Evolutionary conservation across 2,797 vertebrate genomes (phyloP).

Genomic region (Columba guinea): DNA sequence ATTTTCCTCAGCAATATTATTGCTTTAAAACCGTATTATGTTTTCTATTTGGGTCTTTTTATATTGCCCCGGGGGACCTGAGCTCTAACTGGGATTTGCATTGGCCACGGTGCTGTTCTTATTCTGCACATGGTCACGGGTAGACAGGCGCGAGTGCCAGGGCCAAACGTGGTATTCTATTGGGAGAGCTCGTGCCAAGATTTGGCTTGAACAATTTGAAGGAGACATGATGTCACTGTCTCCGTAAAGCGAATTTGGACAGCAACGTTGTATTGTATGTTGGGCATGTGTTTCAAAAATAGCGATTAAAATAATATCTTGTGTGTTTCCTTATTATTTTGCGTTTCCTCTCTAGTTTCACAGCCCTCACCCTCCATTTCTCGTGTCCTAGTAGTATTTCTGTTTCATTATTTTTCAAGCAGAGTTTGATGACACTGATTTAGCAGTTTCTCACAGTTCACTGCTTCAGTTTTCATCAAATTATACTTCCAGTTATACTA

Average conservation of each 20-base stretch:
- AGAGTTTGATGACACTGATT: slow-evolving; percentile 75
- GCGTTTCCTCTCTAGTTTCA: slow-evolving; percentile 45
- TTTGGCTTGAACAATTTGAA: slow-evolving; percentile 72
- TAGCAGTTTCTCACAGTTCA: slow-evolving; percentile 79
- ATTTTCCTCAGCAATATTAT: slow-evolving; percentile 58
- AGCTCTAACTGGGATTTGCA: slow-evolving; percentile 56
- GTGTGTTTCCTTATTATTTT: slow-evolving; percentile 40
- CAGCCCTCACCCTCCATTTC: slow-evolving; percentile 32
- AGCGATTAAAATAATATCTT: slow-evolving; percentile 57
- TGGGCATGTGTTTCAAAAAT: slow-evolving; percentile 59
- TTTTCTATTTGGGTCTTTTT: slow-evolving; percentile 67
- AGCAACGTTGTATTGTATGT: slow-evolving; percentile 46
- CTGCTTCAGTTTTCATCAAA: slow-evolving; percentile 78
- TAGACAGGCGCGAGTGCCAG: slow-evolving; percentile 62
- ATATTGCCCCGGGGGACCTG: slow-evolving; percentile 48
- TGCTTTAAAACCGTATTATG: slow-evolving; percentile 57
- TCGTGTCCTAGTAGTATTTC: slow-evolving; percentile 54
- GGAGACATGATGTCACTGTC: slow-evolving; percentile 80
- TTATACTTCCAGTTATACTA: slow-evolving; percentile 74
- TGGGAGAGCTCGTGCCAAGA: slow-evolving; percentile 65
- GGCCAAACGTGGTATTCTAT: slow-evolving; percentile 70
- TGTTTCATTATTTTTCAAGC: slow-evolving; percentile 75
- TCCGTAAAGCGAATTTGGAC: slow-evolving; percentile 62
- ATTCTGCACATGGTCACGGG: slow-evolving; percentile 58
- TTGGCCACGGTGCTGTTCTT: slow-evolving; percentile 70